Evolutionary conservation across 2,888 invertebrate genomes (phyloP).

Genomic region (Galerucella calmariensis): DNA sequence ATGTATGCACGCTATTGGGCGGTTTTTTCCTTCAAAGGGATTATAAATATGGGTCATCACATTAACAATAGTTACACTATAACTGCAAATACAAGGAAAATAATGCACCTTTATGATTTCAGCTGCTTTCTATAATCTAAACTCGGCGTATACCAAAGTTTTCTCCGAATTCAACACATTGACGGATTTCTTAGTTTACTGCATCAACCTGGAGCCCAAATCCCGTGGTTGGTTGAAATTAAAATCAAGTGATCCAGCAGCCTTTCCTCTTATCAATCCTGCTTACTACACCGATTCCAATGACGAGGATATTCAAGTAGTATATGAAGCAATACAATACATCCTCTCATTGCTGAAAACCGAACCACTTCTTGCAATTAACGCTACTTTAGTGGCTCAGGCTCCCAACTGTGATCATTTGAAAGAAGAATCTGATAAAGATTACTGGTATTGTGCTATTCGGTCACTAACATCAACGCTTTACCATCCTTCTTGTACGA

Average conservation of each 20-base stretch:
- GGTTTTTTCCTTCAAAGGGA: too few relatives aligned
- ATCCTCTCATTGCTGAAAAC: constrained; percentile 59
- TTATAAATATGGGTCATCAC: too few relatives aligned
- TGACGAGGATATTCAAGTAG: constrained; percentile 71
- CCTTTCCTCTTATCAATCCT: constrained; percentile 54
- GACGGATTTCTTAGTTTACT: constrained; percentile 9
- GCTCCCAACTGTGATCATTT: constrained; percentile 65
- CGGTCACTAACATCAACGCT: constrained; percentile 63
- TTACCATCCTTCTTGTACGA: constrained; percentile 67
- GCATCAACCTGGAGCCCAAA: constrained; percentile 48
- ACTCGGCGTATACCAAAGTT: not conserved
- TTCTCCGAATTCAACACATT: constrained; percentile 5
- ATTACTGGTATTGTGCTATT: constrained; percentile 67
- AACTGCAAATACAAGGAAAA: not conserved
- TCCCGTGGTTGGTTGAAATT: constrained; percentile 52
- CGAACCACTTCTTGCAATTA: constrained; percentile 70
- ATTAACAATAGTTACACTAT: not conserved
- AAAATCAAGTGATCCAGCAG: constrained; percentile 52
- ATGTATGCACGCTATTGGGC: too few relatives aligned
- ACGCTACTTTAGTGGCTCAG: constrained; percentile 67
- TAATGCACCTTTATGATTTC: not conserved
- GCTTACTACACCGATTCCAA: constrained; percentile 47
- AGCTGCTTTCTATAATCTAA: constrained; percentile 18
- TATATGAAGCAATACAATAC: constrained; percentile 69
- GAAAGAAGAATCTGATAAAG: constrained; percentile 50